A percentile compares a stretch with the other conserved stretches of the same genome.
These are phyloP conservation scores for Echiichthys vipera DNA, from an alignment of 2,797 vertebrate species.

Conservation along the genomic window DNA sequence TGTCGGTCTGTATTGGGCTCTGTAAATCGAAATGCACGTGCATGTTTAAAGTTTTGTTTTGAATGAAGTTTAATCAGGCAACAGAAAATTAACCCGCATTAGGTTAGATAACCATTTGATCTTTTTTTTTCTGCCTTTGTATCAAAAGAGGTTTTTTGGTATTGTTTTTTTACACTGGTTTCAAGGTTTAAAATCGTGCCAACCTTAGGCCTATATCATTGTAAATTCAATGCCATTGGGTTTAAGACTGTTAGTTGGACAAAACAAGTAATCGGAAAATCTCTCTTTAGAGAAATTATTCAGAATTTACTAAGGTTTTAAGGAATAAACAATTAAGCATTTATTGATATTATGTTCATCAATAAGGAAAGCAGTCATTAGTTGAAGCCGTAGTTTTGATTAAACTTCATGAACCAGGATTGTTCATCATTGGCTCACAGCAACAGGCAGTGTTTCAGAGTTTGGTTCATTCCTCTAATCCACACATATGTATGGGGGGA, in stretches of 20 bases:
- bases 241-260: neutral
- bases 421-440: neutral
- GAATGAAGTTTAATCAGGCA: neutral
- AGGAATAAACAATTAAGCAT: neutral
- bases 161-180: too few relatives aligned
- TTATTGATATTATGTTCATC: constrained; percentile 5
- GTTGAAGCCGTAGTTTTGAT: constrained; percentile 7
- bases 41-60: neutral
- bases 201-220: too few relatives aligned
- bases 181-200: too few relatives aligned
- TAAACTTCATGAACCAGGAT: constrained; percentile 1
- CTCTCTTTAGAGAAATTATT: constrained; percentile 7
- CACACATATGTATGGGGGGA: constrained; percentile 64
- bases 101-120: neutral
- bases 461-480: constrained; percentile 45
- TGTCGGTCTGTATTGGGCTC: neutral
- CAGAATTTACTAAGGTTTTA: neutral
- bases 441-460: constrained; percentile 16
- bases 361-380: constrained; percentile 11
- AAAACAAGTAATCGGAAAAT: neutral
- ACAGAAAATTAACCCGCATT: neutral
- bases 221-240: neutral
- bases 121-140: too few relatives aligned
- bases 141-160: too few relatives aligned
- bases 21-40: neutral